Conservation (phyloP, 2,797 vertebrate genomes). For the Paratrypauchen microcephalus region DNA sequence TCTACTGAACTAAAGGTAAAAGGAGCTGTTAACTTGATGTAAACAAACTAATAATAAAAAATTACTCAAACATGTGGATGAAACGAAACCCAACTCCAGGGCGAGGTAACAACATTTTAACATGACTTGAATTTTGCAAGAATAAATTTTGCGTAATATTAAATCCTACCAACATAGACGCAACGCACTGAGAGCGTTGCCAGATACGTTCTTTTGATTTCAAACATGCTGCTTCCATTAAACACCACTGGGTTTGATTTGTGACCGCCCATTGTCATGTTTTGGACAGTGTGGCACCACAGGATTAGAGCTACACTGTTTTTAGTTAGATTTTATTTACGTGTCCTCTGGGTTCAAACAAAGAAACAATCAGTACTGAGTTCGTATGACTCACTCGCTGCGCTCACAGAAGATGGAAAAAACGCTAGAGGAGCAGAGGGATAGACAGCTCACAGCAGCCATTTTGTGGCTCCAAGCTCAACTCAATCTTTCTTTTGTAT, state of each 20-base stretch:
- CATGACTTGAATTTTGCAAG: no score
- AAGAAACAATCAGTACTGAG: conserved; percentile 45
- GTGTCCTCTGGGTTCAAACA: conserved; percentile 13
- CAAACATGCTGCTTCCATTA: not conserved
- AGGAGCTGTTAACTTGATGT: no score
- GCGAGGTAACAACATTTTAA: no score
- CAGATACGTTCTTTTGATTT: not conserved
- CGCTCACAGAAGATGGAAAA: not conserved
- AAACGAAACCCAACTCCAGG: no score
- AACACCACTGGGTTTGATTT: not conserved
- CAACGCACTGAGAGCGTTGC: no score
- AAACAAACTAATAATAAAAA: no score
- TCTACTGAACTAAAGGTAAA: no score
- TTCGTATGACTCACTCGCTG: conserved; percentile 40
- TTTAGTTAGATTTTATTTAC: conserved; percentile 10
- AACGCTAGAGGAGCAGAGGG: not conserved
- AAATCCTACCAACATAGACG: not conserved
- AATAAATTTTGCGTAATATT: no score
- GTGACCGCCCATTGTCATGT: not conserved
- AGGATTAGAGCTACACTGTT: not conserved
- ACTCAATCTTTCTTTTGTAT: not conserved
- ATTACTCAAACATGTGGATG: no score
- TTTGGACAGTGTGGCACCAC: not conserved
- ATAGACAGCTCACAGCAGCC: no score
- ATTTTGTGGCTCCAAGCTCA: no score